Base-by-base conservation (phyloP, 2,113 vertebrate species). In the Thalassarche chlororhynchos region DNA sequence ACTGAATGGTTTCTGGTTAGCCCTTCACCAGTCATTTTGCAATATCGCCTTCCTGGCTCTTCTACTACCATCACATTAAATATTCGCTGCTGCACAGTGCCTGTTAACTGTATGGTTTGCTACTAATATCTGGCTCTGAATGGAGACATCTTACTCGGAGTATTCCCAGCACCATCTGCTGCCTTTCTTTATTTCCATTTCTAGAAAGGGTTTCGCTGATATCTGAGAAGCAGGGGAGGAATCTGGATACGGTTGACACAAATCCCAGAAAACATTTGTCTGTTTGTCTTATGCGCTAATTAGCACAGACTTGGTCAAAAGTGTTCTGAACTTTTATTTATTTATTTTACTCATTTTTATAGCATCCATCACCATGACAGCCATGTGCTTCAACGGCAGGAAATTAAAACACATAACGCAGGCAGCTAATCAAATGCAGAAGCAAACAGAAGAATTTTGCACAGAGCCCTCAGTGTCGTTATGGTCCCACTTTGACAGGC, bases 371-470 rank as follows among this genome's bases (percentile, higher is more conserved):
- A 94, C 97, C 96, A 97, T 97, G 94, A 96, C 94, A 97, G 97
- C 96, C 89, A 80, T 14, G 80, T 54, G 94, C 74, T 95, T 92
- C 94, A 90, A 95, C 42, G 34, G 92, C 85, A 97, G 97, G 91
- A 98, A 96, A 98, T 98, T 97, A 98, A 97, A 98, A 96, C 92
- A 95, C 92, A 80, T 68, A 95, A 93, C 26, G 26, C 94, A 97
- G 96, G 84, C 97, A 95, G 94, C 90, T 98, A 97, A 97, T 97
- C 97, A 96, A 96, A 97, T 93, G 95, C 96, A 96, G 91, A 97
- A 90, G 95, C 95, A 96, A 97, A 96, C 84, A 97, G 96, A 90
- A 93, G 95, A 95, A 92, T 97, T 92, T 84, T 88, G 74, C 77
- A 60, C 76, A 90, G 93, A 88, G 95, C 90, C 93, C 72, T 94